Percentiles rank a stretch among this genome's conserved stretches.
Conservation (phyloP, 2,113 vertebrate genomes). For the Heterochromis multidens region DNA sequence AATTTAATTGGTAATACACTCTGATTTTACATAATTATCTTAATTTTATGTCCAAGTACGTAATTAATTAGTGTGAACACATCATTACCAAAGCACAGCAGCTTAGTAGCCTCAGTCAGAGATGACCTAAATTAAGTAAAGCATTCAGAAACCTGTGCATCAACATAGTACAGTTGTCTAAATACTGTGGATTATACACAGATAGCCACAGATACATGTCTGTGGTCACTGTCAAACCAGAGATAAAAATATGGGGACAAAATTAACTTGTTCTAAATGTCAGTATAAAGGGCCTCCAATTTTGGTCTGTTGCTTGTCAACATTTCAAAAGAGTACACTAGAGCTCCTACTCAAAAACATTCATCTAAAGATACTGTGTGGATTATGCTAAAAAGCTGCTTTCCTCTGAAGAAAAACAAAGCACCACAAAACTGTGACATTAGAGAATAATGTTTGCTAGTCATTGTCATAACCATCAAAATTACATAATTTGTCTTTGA, state of each 20-base stretch:
- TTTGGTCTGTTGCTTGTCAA: neutral
- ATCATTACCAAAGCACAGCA: neutral
- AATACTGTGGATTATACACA: neutral
- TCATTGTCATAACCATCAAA: neutral
- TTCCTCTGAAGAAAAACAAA: neutral
- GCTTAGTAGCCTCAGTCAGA: neutral
- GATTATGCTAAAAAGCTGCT: neutral
- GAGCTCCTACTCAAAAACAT: neutral
- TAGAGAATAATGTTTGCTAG: neutral
- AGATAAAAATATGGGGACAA: neutral
- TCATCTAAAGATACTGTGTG: neutral
- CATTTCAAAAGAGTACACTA: neutral
- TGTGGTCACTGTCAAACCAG: neutral
- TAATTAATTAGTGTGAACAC: neutral
- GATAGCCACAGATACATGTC: neutral
- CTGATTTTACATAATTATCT: neutral
- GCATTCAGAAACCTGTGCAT: neutral
- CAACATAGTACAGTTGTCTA: neutral
- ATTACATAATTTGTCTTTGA: slow-evolving; percentile 19
- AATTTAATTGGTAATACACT: neutral
- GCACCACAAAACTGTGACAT: neutral
- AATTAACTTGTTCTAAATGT: neutral
- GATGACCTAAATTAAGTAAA: neutral
- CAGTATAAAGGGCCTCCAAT: neutral
- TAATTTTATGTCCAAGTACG: neutral